These are phyloP conservation scores for Ibycter americanus DNA, from an alignment of 2,797 vertebrate genomes.

Conservation along the genomic window DNA sequence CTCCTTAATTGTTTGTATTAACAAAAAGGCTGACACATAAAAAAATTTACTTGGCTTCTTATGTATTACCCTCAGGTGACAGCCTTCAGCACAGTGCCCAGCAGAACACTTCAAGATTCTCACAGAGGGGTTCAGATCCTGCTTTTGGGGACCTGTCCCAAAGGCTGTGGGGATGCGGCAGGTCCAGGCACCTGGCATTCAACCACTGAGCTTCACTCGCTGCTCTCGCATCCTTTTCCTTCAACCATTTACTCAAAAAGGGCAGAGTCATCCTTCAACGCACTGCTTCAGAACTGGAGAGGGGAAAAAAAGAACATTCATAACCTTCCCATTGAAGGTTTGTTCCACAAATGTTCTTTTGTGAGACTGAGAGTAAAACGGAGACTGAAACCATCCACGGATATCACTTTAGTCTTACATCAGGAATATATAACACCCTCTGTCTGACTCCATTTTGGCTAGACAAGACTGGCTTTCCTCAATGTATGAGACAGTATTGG, in stretches of 20 bases:
- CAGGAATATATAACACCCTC: neutral
- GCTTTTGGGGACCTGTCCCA: neutral
- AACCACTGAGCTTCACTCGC: neutral
- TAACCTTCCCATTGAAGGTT: neutral
- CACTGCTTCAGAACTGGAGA: neutral
- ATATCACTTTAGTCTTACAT: neutral
- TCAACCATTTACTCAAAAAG: neutral
- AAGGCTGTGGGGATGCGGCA: neutral
- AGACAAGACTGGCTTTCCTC: neutral
- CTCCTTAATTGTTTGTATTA: constrained; percentile 14
- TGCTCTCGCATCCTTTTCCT: neutral
- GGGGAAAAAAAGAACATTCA: neutral
- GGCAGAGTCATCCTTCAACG: neutral
- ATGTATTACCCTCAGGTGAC: neutral
- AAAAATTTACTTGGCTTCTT: neutral
- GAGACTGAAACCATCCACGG: neutral
- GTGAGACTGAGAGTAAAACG: neutral
- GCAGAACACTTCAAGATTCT: neutral
- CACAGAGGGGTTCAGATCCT: neutral
- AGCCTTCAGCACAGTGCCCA: neutral
- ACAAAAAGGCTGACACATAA: neutral
- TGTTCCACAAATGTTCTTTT: neutral
- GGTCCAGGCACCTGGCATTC: neutral
- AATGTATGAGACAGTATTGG: neutral
- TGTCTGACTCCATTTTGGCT: constrained; percentile 20